phyloP scores from a whole-genome alignment of 2,888 invertebrate species.

The Nymphalis c-album region DNA sequence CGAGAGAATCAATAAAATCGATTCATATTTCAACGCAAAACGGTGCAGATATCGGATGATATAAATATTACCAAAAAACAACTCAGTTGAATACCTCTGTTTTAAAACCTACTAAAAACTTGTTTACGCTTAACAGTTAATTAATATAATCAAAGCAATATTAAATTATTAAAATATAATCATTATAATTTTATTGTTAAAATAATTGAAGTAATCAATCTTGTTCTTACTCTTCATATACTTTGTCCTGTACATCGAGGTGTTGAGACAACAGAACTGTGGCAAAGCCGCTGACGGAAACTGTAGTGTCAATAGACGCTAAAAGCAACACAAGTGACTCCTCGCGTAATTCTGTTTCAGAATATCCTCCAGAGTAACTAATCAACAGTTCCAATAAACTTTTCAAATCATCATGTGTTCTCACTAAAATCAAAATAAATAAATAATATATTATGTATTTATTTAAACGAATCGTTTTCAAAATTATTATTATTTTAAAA shows the following conservation, averaged over 20 bases:
- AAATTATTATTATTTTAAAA: background rate
- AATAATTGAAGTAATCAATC: too few species aligned
- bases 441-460: background rate
- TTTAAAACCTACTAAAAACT: too few species aligned
- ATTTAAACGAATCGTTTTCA: background rate
- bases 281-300: constrained; percentile 49
- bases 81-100: too few species aligned
- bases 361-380: constrained; percentile 37
- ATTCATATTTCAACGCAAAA: too few species aligned
- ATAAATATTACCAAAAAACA: too few species aligned
- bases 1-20: too few species aligned
- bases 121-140: too few species aligned
- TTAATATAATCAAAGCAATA: too few species aligned
- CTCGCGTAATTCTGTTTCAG: constrained; percentile 50
- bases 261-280: constrained; percentile 49
- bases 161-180: too few species aligned
- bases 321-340: constrained; percentile 51
- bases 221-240: constrained; percentile 51
- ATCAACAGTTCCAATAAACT: constrained; percentile 1
- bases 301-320: constrained; percentile 59
- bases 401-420: background rate
- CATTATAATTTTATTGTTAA: too few species aligned
- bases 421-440: background rate
- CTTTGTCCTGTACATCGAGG: constrained; percentile 52
- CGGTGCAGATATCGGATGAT: too few species aligned